Evolutionary conservation across 2,797 vertebrate species (phyloP).

Genomic region (Amazonetta brasiliensis): DNA sequence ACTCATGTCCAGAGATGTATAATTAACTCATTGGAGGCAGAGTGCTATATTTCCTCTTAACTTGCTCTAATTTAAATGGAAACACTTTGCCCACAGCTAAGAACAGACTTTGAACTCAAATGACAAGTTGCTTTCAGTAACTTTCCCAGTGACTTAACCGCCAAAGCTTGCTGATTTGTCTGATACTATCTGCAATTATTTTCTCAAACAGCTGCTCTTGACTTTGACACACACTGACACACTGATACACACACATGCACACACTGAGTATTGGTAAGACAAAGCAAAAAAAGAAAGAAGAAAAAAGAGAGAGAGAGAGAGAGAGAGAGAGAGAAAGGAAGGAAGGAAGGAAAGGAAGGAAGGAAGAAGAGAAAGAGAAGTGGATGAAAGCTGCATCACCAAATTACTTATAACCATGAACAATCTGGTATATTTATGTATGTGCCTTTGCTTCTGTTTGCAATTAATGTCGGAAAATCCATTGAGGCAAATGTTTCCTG

Average conservation of each 20-base stretch:
- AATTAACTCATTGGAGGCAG: slow-evolving; percentile 40
- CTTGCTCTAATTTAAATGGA: slow-evolving; percentile 58
- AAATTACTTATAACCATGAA: neutral
- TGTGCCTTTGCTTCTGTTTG: neutral
- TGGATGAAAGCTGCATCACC: neutral
- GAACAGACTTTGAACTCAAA: slow-evolving; percentile 66
- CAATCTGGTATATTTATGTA: neutral
- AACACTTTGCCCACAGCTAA: slow-evolving; percentile 51
- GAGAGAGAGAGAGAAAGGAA: too few species aligned
- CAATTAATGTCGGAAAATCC: neutral
- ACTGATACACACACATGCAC: neutral
- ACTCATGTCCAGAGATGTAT: slow-evolving; percentile 18
- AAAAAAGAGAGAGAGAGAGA: neutral
- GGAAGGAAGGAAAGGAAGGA: neutral
- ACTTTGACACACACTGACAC: slow-evolving; percentile 53
- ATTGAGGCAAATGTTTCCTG: neutral
- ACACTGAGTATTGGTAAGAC: neutral
- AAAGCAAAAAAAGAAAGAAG: neutral
- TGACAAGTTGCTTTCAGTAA: slow-evolving; percentile 62
- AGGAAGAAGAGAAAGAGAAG: neutral
- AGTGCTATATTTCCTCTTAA: slow-evolving; percentile 53
- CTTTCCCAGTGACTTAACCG: slow-evolving; percentile 39
- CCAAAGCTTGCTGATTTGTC: slow-evolving; percentile 55
- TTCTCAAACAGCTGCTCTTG: slow-evolving; percentile 50
- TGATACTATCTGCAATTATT: slow-evolving; percentile 65